Conservation (phyloP, 1,140 invertebrate genomes). For the Notospermus geniculatus region DNA sequence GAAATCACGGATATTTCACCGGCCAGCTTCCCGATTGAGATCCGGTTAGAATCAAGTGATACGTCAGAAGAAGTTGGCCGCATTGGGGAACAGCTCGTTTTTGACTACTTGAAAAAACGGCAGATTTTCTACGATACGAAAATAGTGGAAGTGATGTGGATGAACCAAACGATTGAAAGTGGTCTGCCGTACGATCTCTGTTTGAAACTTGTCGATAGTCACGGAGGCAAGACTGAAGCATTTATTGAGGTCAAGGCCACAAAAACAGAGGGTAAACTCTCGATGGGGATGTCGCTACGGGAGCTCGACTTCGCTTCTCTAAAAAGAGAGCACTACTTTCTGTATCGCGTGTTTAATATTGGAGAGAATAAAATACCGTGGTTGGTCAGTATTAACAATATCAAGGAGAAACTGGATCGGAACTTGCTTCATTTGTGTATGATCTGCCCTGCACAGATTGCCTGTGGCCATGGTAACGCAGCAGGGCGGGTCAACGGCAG, state of each 20-base stretch:
- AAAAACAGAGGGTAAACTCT: conserved; percentile 8
- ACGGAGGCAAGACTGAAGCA: background rate
- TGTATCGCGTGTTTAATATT: conserved; percentile 16
- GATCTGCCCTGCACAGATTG: background rate
- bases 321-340: conserved; percentile 11
- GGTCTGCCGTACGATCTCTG: no score
- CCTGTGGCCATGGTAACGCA: background rate
- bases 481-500: background rate
- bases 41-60: no score
- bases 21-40: no score
- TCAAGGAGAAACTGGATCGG: conserved; percentile 9
- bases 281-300: conserved; percentile 12
- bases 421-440: conserved; percentile 9
- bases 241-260: conserved; percentile 20
- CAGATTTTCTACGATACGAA: no score
- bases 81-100: no score
- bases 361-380: background rate
- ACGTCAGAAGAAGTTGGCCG: no score
- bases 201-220: background rate
- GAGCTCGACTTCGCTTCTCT: conserved; percentile 15
- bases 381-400: conserved; percentile 10
- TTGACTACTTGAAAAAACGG: no score
- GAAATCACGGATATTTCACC: no score
- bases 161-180: no score
- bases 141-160: no score